A percentile compares a stretch with the other conserved stretches of the same genome.
These are phyloP conservation scores for Agonopterix subpropinquella DNA, from an alignment of 2,888 invertebrate genomes.

Conservation along the genomic window DNA sequence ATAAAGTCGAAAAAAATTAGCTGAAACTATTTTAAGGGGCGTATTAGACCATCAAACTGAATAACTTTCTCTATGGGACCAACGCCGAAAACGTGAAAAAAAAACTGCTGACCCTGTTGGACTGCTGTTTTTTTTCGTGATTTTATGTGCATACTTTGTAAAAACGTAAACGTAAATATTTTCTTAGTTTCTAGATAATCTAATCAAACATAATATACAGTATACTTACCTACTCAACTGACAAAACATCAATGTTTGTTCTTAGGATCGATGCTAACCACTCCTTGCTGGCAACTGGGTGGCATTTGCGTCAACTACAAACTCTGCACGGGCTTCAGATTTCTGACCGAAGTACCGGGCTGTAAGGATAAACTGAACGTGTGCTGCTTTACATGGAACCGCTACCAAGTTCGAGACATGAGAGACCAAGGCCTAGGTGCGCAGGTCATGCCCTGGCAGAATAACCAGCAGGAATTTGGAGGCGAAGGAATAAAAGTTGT, in stretches of 20 bases:
- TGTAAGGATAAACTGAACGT: slow-evolving; percentile 49
- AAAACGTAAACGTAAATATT: too few species aligned
- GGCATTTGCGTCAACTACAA: slow-evolving; percentile 51
- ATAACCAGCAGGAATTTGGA: slow-evolving; percentile 25
- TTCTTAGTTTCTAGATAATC: too few species aligned
- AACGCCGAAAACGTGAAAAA: too few species aligned
- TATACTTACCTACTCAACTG: too few species aligned
- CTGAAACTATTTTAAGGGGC: too few species aligned
- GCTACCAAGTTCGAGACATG: slow-evolving; percentile 36
- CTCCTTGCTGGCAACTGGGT: slow-evolving; percentile 52
- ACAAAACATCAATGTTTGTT: neutral
- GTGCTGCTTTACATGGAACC: slow-evolving; percentile 60
- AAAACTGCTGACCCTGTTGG: too few species aligned
- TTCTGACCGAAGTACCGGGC: slow-evolving; percentile 43
- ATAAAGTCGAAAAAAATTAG: too few species aligned
- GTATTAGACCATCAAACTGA: too few species aligned
- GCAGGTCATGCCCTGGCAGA: slow-evolving; percentile 40
- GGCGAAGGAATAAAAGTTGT: slow-evolving; percentile 37
- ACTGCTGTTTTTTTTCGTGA: too few species aligned
- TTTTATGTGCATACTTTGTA: too few species aligned
- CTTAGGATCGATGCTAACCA: slow-evolving; percentile 25
- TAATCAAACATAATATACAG: too few species aligned
- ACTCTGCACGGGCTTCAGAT: slow-evolving; percentile 42
- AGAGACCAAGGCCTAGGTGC: slow-evolving; percentile 34
- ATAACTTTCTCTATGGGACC: too few species aligned